Percentiles rank a stretch among this genome's conserved stretches.
Evolutionary conservation across 2,888 invertebrate genomes (phyloP).

Genomic region (Tortrix viridana): DNA sequence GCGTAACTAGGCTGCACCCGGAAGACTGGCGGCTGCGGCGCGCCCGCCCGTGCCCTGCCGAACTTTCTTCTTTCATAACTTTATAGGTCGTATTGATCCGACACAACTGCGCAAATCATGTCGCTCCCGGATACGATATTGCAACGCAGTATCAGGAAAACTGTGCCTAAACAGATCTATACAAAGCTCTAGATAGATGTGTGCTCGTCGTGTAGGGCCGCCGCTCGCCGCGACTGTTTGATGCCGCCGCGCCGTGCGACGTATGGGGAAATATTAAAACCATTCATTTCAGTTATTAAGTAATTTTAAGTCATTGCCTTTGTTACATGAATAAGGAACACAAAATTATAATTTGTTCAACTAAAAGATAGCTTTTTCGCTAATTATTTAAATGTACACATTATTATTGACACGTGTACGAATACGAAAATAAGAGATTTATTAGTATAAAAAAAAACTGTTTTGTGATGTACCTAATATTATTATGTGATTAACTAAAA

Average conservation of each 20-base stretch:
- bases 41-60: constrained; percentile 80
- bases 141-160: constrained; percentile 50
- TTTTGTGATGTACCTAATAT: too few relatives aligned
- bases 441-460: too few relatives aligned
- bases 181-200: constrained; percentile 25
- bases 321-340: constrained; percentile 19
- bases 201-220: constrained; percentile 10
- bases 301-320: constrained; percentile 16
- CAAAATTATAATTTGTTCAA: constrained; percentile 12
- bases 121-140: constrained; percentile 56
- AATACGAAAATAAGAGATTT: constrained; percentile 1
- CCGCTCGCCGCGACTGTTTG: neutral
- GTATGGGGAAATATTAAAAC: constrained; percentile 20
- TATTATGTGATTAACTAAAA: too few relatives aligned
- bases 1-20: constrained; percentile 82
- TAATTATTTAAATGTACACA: constrained; percentile 22
- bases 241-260: neutral
- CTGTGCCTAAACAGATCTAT: constrained; percentile 40
- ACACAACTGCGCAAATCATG: constrained; percentile 81
- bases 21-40: constrained; percentile 66
- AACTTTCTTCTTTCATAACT: constrained; percentile 84
- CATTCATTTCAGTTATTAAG: neutral
- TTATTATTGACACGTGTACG: neutral
- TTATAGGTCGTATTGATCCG: constrained; percentile 81
- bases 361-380: constrained; percentile 9